phyloP scores from a whole-genome alignment of 2,888 invertebrate genomes.

The Drosophila lacicola region DNA sequence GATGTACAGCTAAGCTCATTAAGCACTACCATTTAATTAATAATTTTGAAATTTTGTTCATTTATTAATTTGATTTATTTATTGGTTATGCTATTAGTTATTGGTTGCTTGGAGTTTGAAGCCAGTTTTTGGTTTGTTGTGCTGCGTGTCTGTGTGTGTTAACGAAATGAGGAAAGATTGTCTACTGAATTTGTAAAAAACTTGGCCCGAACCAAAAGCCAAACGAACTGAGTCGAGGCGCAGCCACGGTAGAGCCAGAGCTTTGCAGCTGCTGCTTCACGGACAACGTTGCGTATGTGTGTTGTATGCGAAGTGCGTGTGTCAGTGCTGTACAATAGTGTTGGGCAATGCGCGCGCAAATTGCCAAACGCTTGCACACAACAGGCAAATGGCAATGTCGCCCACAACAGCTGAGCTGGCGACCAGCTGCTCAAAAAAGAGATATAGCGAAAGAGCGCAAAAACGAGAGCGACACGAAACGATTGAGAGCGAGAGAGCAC shows the following conservation, averaged over 20 bases:
- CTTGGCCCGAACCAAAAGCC: conserved; percentile 42
- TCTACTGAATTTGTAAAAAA: conserved; percentile 79
- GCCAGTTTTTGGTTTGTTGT: conserved; percentile 41
- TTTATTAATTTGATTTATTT: conserved; percentile 11
- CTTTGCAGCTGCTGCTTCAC: conserved; percentile 52
- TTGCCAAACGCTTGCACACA: conserved; percentile 64
- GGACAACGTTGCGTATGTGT: conserved; percentile 69
- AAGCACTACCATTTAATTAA: conserved; percentile 33
- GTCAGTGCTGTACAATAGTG: conserved; percentile 46
- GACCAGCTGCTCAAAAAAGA: conserved; percentile 45
- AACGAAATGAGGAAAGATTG: conserved; percentile 83
- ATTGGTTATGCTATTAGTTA: conserved; percentile 29
- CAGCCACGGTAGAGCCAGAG: conserved; percentile 13
- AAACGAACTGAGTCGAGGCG: conserved; percentile 46
- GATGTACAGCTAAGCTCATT: conserved; percentile 42
- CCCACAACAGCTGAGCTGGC: conserved; percentile 69
- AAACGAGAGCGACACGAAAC: conserved; percentile 7
- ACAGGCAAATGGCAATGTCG: conserved; percentile 67
- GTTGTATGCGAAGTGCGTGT: conserved; percentile 55
- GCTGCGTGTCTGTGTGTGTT: conserved; percentile 72
- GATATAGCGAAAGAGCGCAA: background rate
- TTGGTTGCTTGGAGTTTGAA: conserved; percentile 44
- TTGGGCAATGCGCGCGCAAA: conserved; percentile 78
- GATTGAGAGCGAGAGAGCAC: conserved; percentile 44
- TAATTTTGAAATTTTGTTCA: conserved; percentile 5